phyloP scores from a whole-genome alignment of 2,113 vertebrate species.

The Echinops telfairi region DNA sequence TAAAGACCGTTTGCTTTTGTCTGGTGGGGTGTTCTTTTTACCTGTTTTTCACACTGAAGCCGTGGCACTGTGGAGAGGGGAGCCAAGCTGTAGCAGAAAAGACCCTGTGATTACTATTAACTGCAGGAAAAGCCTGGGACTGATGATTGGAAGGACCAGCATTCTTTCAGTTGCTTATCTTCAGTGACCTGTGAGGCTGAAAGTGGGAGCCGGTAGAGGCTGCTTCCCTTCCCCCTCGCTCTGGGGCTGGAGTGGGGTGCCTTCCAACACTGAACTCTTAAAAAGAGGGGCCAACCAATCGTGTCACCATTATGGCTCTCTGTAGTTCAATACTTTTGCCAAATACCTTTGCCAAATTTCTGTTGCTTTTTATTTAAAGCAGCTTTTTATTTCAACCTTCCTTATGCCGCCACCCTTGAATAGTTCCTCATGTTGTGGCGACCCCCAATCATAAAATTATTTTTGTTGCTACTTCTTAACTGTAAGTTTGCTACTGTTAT shows the following conservation, averaged over 20 bases:
- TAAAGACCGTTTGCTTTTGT: not conserved
- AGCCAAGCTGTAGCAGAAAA: conserved; percentile 49
- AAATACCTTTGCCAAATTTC: not conserved
- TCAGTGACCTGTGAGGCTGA: conserved; percentile 67
- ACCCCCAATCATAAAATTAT: too few species aligned
- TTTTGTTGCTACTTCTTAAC: too few species aligned
- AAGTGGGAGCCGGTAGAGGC: conserved; percentile 58
- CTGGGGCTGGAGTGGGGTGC: not conserved
- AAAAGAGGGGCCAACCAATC: not conserved
- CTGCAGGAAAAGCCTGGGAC: conserved; percentile 76
- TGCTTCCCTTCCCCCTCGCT: not conserved
- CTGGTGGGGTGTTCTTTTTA: not conserved
- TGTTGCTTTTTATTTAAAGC: conserved; percentile 52
- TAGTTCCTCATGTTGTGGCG: too few species aligned
- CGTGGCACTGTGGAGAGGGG: not conserved
- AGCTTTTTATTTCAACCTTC: too few species aligned
- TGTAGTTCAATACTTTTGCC: not conserved
- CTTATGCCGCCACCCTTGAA: too few species aligned
- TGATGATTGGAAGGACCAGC: conserved; percentile 69
- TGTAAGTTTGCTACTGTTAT: too few species aligned
- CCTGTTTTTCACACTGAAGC: conserved; percentile 58
- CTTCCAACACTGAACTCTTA: not conserved
- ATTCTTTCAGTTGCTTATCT: conserved; percentile 78
- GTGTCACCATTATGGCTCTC: not conserved
- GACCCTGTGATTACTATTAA: conserved; percentile 81